Evolutionary conservation across 2,113 vertebrate species (phyloP).

Genomic region (Malurus cyaneus): DNA sequence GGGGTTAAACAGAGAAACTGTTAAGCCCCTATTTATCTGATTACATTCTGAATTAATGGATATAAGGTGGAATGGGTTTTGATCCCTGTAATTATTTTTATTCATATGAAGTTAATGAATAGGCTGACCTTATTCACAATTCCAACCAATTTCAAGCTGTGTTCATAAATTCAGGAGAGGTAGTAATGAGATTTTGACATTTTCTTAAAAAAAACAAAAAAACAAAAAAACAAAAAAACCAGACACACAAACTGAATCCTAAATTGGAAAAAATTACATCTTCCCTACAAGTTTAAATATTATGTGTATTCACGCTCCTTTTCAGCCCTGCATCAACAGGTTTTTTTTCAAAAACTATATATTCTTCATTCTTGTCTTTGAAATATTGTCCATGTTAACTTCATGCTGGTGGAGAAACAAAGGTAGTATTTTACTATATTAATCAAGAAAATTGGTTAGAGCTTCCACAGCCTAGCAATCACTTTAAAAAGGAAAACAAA

Average conservation of each 20-base stretch:
- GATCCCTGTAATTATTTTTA: not conserved
- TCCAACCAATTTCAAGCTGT: not conserved
- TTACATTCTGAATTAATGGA: slow-evolving; percentile 8
- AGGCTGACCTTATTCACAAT: not conserved
- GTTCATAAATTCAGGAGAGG: not conserved
- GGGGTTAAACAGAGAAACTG: not conserved
- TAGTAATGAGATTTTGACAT: not conserved
- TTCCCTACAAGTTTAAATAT: not conserved
- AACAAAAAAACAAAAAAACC: not conserved
- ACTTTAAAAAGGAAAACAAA: slow-evolving; percentile 31
- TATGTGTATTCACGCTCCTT: not conserved
- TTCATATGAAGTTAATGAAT: not conserved
- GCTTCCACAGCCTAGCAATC: slow-evolving; percentile 32
- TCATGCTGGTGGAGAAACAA: slow-evolving; percentile 11
- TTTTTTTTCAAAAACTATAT: not conserved
- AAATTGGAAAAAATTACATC: not conserved
- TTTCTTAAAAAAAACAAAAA: not conserved
- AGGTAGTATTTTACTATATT: slow-evolving; percentile 32
- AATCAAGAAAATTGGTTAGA: slow-evolving; percentile 62
- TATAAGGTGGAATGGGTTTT: not conserved
- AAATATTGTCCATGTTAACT: not conserved
- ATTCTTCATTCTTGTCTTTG: not conserved
- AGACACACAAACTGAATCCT: not conserved
- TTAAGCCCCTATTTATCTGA: not conserved
- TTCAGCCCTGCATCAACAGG: not conserved